Evolutionary conservation across 92 coral and sea anemone species (phyloP), one percentile per base, ranked within the genome.

Genomic region (Phenganax subtilis): DNA sequence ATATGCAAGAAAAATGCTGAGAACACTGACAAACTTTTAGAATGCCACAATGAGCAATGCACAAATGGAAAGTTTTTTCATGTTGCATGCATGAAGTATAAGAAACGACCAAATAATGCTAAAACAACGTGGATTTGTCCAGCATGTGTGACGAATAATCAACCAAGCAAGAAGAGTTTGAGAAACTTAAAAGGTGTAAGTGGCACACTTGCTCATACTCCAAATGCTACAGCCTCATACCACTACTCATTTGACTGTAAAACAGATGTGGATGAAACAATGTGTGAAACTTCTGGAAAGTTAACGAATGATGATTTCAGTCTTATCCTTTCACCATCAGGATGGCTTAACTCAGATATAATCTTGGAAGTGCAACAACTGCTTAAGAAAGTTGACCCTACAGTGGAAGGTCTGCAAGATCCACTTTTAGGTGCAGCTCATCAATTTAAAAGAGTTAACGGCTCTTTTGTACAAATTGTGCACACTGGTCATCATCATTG

Each of bases 51-150:
- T 68, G 72, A 75, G 9, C 58, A 73, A 12, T 91, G 89, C 65
- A 71, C 83, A 73, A 85, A 81, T 85, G 96, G 91, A 74, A 84
- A 66, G 52, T 82, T 88, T 85, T 88, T 88, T 78, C 96, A 91
- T 87, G 66, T 88, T 70, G 80, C 82, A n/a, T 88, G 90, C 28
- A 81, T 85, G 10, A 85, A 83, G 73, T 88, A 85, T 70, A 91
- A 89, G 83, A 71, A 86, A 65, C 78, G 84, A 87, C 92, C 90
- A 28, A 90, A 87, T 81, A 90, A 90, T 82, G 81, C 89, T 31
- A 76, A 81, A 77, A 85, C 86, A 75, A 82, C 89, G 12, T 91
- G 90, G 90, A 28, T 51, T 74, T 88, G 89, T 83, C 72, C 71
- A 58, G 77, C 12, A 8, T 85, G 88, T 81, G 47, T 37, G 47